Base-by-base conservation (phyloP, 2,888 invertebrate species). In the Epinotia demarniana region DNA sequence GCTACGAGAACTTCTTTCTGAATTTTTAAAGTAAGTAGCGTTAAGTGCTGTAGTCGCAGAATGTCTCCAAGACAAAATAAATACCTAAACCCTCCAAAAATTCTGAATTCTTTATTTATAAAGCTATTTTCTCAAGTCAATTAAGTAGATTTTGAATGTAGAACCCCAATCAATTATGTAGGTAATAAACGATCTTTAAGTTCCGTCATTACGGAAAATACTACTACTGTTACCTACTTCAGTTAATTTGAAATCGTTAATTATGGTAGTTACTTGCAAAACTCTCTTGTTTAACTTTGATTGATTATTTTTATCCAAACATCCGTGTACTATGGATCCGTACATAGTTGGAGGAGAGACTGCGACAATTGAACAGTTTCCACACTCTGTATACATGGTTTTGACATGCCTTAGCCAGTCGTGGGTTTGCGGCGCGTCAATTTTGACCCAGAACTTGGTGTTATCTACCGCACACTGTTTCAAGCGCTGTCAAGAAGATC, bases 401-500 rank as follows among this genome's bases (percentile, higher is more conserved):
- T 18, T 68, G 43, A 43, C 57, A 11, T 70, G 70, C 18, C 11
- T 23, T 16, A 33, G 27, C 0, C n/a, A 11, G 6, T n/a, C 61
- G 12, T 70, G 61, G 61, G 33, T 23, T 8, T 70, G 70, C 6
- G 61, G 70, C 3, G 70, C 27, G 12, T 70, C 70, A 3, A 61
- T 70, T 12, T 61, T 70, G 13, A 61, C 46, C 49, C 70, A 70
- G 61, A 61, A 49, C 9, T 43, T 70, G 19, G 70, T 70, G n/a
- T 3, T 70, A n/a, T 18, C 70, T 13, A 61, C 49, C 2, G 70
- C 70, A 2, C 70, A 70, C 27, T 70, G 70, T 12, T 58, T 68
- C 9, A 49, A 49, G 1, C 3, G 5, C 11, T 46, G 61, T 16
- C 18, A 11, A 9, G 3, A 46, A 13, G 60, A 69, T 11, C n/a